A percentile compares a stretch with the other conserved stretches of the same genome.
Evolutionary conservation across 2,113 vertebrate species (phyloP).

Genomic region (Amphiprion ocellaris): DNA sequence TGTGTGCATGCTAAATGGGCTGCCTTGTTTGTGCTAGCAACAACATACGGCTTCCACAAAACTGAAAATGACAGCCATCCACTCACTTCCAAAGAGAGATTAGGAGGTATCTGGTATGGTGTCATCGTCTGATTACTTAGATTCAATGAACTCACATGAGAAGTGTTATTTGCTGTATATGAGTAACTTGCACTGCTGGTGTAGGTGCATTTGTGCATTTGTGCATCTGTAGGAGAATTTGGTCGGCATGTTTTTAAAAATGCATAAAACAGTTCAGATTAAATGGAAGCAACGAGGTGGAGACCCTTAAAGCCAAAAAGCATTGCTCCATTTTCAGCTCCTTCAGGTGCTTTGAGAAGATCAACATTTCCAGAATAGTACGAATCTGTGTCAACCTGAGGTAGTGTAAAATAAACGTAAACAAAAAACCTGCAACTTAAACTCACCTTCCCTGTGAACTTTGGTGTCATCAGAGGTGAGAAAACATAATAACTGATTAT

Average conservation of each 20-base stretch:
- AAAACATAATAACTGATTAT: not conserved
- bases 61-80: slow-evolving; percentile 11
- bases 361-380: not conserved
- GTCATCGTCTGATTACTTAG: slow-evolving; percentile 5
- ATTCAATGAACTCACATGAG: not conserved
- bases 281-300: slow-evolving; percentile 24
- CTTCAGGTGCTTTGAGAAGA: not conserved
- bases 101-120: not conserved
- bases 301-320: not conserved
- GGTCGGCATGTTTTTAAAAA: slow-evolving; percentile 41
- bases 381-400: not conserved
- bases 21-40: slow-evolving; percentile 3
- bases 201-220: slow-evolving; percentile 9
- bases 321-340: not conserved
- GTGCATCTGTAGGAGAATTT: not conserved
- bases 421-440: not conserved
- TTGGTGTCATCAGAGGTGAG: not conserved
- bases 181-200: not conserved
- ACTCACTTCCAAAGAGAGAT: slow-evolving; percentile 9
- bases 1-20: slow-evolving; percentile 40
- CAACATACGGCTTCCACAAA: slow-evolving; percentile 10
- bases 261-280: slow-evolving; percentile 15
- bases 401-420: not conserved
- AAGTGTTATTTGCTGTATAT: not conserved
- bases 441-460: not conserved